Conservation (phyloP, 1,140 invertebrate species). For the Eriocheir sinensis region DNA sequence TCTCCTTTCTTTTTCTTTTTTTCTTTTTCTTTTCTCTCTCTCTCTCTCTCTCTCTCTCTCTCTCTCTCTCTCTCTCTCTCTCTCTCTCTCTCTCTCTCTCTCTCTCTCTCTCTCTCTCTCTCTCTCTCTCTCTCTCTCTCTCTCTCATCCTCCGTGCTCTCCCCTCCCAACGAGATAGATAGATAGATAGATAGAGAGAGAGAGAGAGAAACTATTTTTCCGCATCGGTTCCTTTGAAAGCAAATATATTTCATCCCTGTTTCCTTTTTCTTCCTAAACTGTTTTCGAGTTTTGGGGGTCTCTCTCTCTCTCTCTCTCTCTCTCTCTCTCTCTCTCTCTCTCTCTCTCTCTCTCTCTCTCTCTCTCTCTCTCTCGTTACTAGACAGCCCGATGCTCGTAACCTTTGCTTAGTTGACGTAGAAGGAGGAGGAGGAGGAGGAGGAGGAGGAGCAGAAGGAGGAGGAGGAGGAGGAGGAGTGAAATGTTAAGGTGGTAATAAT, state of each 20-base stretch:
- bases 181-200: too few relatives aligned
- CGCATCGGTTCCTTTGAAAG: too few relatives aligned
- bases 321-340: conserved; percentile 22
- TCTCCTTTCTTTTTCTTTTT: too few relatives aligned
- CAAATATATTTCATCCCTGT: too few relatives aligned
- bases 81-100: too few relatives aligned
- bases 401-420: background rate
- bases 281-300: too few relatives aligned
- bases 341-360: conserved; percentile 22
- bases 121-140: conserved; percentile 4
- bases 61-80: too few relatives aligned
- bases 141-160: background rate
- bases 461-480: background rate
- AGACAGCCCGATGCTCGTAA: conserved; percentile 20
- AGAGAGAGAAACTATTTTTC: too few relatives aligned
- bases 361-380: background rate
- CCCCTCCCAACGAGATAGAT: too few relatives aligned
- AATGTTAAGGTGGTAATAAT: conserved; percentile 26
- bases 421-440: background rate
- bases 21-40: too few relatives aligned
- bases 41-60: too few relatives aligned
- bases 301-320: conserved; percentile 4
- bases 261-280: too few relatives aligned
- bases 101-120: background rate
- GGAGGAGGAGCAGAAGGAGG: background rate